Base-by-base conservation (phyloP, 2,113 vertebrate species). In the Thalassoma bifasciatum region DNA sequence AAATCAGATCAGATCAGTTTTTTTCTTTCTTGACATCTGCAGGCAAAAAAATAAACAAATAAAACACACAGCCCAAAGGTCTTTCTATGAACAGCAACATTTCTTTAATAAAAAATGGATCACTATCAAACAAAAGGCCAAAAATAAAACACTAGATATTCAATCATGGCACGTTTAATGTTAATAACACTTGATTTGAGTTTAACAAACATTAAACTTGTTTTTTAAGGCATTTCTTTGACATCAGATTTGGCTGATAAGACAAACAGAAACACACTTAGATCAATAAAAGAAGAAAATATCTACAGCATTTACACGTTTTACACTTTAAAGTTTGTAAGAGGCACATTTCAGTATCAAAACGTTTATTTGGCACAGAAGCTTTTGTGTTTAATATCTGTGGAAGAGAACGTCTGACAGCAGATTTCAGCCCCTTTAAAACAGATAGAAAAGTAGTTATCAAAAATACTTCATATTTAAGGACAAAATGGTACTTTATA, bases 301-400 rank as follows among this genome's bases (percentile, higher is more conserved):
- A 59, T 65, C 40, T 79, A 82, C 72, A 84, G 12, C 77, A 79
- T 82, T 12, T 60, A 84, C 67, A 75, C 4, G 60, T 59, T 54
- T 76, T 57, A 72, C 53, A 68, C 34, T 51, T 22, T 17, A 42
- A 14, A 17, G 34, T 22, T 2, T n/a, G 14, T 63, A 47, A 9
- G 14, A 13, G 12, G 24, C 24, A 50, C 14, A 46, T 5, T 34
- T 47, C 2, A 19, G 51, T 14, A 2, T 66, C 37, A 22, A 5
- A 56, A 9, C 59, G 5, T 10, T 40, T 40, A 49, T 36, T 54
- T 67, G 21, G 14, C 50, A 42, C 56, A 24, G 38, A 11, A 19
- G 11, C 51, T 46, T 5, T 52, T 42, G 14, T 42, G 11, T 63
- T 42, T 19, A 19, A 68, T 37, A 64, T 46, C 14, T 16, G 5